phyloP scores from a whole-genome alignment of 1,140 invertebrate species.

The Saccostrea glomerata region DNA sequence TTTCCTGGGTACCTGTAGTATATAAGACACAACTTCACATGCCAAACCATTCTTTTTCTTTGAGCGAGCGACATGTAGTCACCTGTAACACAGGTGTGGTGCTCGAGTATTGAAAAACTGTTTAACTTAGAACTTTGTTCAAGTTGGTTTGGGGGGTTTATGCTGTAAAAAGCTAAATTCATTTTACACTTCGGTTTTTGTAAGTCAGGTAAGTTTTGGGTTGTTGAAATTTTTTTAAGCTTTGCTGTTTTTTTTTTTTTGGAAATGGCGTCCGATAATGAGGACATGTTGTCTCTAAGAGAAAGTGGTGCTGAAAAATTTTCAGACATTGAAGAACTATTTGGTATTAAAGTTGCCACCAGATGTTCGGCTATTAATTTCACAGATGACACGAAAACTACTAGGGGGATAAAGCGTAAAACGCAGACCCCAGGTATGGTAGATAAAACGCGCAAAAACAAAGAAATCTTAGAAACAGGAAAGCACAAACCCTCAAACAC shows the following conservation, averaged over 20 bases:
- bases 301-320: background rate
- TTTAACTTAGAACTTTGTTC: background rate
- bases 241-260: background rate
- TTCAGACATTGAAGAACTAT: background rate
- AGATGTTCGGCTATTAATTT: background rate
- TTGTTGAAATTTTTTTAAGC: background rate
- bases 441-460: too few species aligned
- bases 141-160: background rate
- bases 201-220: background rate
- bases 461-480: background rate
- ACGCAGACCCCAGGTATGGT: background rate
- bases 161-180: background rate
- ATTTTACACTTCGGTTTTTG: background rate
- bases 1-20: too few species aligned
- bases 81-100: background rate
- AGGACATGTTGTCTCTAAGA: background rate
- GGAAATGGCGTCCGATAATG: background rate
- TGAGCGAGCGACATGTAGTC: background rate
- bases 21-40: background rate
- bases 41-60: background rate
- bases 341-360: too few species aligned
- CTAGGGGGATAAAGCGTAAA: background rate
- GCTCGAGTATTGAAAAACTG: background rate
- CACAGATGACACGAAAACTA: background rate
- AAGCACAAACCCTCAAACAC: background rate